Evolutionary conservation across 2,113 vertebrate species (phyloP).

Genomic region (Trematomus loennbergii): DNA sequence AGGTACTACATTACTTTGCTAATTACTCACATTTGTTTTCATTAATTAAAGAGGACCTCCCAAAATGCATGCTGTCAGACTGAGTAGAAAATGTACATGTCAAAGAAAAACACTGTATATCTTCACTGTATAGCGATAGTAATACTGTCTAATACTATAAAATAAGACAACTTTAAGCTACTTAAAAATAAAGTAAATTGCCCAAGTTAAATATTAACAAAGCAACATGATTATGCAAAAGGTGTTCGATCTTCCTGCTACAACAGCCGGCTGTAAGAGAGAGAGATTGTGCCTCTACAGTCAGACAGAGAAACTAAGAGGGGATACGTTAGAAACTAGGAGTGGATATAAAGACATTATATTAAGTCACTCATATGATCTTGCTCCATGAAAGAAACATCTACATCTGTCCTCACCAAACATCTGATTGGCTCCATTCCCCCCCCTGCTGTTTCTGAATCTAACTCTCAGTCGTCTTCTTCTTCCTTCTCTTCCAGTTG

Average conservation of each 20-base stretch:
- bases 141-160: too few relatives aligned
- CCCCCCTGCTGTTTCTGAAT: slow-evolving; percentile 8
- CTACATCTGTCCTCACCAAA: neutral
- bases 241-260: too few relatives aligned
- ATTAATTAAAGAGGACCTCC: too few relatives aligned
- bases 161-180: neutral
- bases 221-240: too few relatives aligned
- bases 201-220: neutral
- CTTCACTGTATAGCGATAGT: too few relatives aligned
- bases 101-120: neutral
- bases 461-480: neutral
- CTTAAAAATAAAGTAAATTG: neutral
- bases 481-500: neutral
- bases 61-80: neutral
- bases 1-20: neutral
- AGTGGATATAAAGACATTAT: neutral
- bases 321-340: neutral
- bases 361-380: neutral
- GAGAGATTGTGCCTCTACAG: neutral
- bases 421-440: neutral
- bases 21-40: neutral
- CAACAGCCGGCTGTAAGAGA: neutral
- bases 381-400: slow-evolving; percentile 14
- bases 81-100: neutral
- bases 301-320: neutral